Base-by-base conservation (phyloP, 2,113 vertebrate species). In the Anarrhichthys ocellatus region DNA sequence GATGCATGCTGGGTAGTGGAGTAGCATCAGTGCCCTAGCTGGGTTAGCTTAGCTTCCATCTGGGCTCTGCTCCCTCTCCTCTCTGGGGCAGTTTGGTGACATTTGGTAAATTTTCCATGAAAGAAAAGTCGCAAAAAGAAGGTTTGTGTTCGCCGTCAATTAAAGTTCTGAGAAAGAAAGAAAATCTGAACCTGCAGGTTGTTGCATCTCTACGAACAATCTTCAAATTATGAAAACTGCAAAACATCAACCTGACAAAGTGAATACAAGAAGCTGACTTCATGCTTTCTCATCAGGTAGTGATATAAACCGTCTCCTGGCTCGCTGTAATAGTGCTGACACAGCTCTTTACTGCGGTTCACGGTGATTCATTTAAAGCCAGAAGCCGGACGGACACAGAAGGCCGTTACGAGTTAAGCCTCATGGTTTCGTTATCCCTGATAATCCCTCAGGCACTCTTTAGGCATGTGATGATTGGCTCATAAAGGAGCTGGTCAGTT, bases 391-490 rank as follows among this genome's bases (percentile, higher is more conserved):
- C 22, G 52, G 73, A 87, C 50, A 54, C 78, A 71, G 74, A 76
- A 69, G 75, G 69, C 71, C 80, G 73, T 1, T 61, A 71, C 61
- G 62, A 81, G 83, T 76, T 82, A 80, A 89, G 81, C 82, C 66
- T 64, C 38, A 22, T 50, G 76, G 73, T 62, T 20, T 50, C 85
- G 64, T 92, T 84, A 92, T 90, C 91, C 87, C 77, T 18, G 81
- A 74, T 91, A 93, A 92, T 90, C 92, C 90, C 86, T 56, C 6
- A 91, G 88, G 90, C 74, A 72, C 81, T 86, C 83, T 71, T 81
- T 83, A 89, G 87, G 88, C 91, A 93, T 91, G 92, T 92, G 92
- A 92, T 86, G 78, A 90, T 63, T 82, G 88, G 90, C 80, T 90
- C 82, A 89, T 91, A 86, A 88, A 78, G 77, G 81, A 86, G 82